Evolutionary conservation across 2,888 invertebrate genomes (phyloP), one percentile per base, ranked within the genome.

Genomic region (Ochropleura plecta): DNA sequence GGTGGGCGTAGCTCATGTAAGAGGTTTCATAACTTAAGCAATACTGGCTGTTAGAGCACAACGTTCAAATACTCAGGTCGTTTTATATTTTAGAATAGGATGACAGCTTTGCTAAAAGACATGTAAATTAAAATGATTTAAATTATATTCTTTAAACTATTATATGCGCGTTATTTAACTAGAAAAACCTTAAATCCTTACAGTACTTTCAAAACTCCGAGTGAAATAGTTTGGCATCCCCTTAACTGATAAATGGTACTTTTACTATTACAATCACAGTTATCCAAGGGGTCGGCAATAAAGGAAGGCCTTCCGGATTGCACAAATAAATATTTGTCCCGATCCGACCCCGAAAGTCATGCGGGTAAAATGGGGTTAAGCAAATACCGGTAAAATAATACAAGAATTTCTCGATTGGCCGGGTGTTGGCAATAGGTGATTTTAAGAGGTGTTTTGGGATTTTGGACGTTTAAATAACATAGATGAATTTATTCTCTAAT

Each of bases 281-380:
- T 77, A 68, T 76, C 68, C 60, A 70, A 75, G 20, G 53, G 75
- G 62, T 60, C 5, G 63, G 77, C 71, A 86, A 86, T 86, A 86
- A 86, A 85, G n/a, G 30, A 64, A 49, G 67, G 60, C 82, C 67
- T 76, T 71, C 73, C 42, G 62, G 82, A 80, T 86, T 81, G 72
- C 70, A 69, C 77, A 79, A 75, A 82, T 79, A 86, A 85, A 86
- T 85, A 85, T 87, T 79, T 77, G 85, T 79, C 46, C 42, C 67
- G 12, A 42, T 53, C 55, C n/a, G 42, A 18, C 20, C 64, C 68
- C 67, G 64, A 83, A 80, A 86, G 82, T 60, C 53, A 73, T 49
- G 40, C 44, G 30, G 60, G 53, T 16, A 49, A 78, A 76, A 76
- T 46, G 62, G 62, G 70, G 42, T 66, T 16, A 40, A 62, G 49